Evolutionary conservation across 2,797 vertebrate species (phyloP), one percentile per base, ranked within the genome.

Genomic region (Ctenochaetus hawaiiensis): DNA sequence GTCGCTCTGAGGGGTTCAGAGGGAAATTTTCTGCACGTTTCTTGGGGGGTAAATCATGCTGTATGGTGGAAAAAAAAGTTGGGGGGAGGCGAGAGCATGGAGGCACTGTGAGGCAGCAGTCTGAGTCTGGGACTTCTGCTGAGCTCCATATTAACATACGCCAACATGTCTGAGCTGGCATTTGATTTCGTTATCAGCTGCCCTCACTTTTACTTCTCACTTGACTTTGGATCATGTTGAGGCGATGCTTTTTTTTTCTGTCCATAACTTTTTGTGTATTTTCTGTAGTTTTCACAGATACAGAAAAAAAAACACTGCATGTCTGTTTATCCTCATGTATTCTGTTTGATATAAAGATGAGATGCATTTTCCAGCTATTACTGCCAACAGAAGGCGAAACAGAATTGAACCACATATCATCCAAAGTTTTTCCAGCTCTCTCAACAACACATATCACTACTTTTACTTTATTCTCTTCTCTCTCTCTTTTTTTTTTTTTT

Each of bases 1-100:
- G 87, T 88, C 88, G 77, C 85, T 90, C 85, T 60, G 81, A 87
- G 75, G 76, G 80, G 62, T 89, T 91, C 84, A 71, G 76, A 87
- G 85, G 82, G 72, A 83, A 76, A 86, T 83, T 86, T 90, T 79
- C 67, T 47, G 75, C 20, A 57, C 84, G 88, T 89, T 92, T 86
- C 85, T 82, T 81, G 57, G 80, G 88, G 85, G 89, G 83, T 86
- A 88, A 91, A 89, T 87, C 77, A 68, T 47, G 77, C 82, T 83
- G 84, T 79, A 70, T 71, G 77, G 69, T 81, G 11, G 58, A 87
- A 26, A 34, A 34, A 30, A 30, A 30, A 30, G 5, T 4, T 1
- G 6, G 30, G 30, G 30, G 12, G 53, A 76, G 74, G 68, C 0
- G 57, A 47, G 67, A 37, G 81, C 66, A 49, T 8, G 12, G 70